Evolutionary conservation across 2,797 vertebrate species (phyloP).

Genomic region (Arctocebus calabarensis): DNA sequence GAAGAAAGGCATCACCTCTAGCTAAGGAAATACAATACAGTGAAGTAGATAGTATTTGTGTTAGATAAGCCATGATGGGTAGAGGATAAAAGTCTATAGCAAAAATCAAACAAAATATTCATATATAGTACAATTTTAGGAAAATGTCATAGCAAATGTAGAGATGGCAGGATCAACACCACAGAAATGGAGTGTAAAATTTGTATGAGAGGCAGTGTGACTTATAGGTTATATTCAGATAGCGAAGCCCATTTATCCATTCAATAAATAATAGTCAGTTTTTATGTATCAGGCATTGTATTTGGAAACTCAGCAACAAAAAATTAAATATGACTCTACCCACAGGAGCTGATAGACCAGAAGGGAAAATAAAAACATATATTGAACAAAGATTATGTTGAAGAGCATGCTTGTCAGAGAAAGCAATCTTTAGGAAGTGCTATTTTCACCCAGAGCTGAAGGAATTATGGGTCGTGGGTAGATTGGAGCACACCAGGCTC

Average conservation of each 20-base stretch:
- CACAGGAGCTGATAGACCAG: not conserved
- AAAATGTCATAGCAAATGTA: not conserved
- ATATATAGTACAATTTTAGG: not conserved
- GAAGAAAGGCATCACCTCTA: not conserved
- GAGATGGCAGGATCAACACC: not conserved
- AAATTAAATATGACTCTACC: not conserved
- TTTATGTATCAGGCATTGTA: not conserved
- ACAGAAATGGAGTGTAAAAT: not conserved
- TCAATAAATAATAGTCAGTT: not conserved
- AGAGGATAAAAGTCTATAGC: not conserved
- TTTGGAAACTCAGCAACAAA: not conserved
- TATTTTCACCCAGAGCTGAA: slow-evolving; percentile 2
- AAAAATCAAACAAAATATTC: not conserved
- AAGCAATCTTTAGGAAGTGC: not conserved
- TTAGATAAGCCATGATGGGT: not conserved
- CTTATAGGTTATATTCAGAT: not conserved
- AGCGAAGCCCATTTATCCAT: not conserved
- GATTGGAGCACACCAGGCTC: not conserved
- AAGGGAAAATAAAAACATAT: not conserved
- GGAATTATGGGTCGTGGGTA: not conserved
- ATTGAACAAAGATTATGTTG: not conserved
- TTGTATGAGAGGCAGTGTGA: not conserved
- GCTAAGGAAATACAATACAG: not conserved
- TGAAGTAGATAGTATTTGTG: not conserved
- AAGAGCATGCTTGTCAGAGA: not conserved